Percentiles rank a stretch among this genome's conserved stretches.
Conservation (phyloP, 2,888 invertebrate species). For the Netelia inedita region DNA sequence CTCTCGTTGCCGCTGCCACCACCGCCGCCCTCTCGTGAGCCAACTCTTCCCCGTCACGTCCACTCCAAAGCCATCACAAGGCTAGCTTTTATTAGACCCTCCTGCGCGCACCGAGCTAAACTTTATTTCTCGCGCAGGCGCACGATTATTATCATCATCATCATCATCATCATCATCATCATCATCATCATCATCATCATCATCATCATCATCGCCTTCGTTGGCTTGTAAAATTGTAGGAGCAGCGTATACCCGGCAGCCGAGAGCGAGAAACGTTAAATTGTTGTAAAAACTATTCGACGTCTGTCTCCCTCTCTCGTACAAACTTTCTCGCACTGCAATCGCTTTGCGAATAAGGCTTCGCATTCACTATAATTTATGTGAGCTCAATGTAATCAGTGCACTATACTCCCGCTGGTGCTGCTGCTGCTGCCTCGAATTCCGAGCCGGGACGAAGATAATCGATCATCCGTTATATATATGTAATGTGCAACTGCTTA, state of each 20-base stretch:
- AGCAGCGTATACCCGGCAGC: constrained; percentile 14
- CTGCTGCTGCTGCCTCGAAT: constrained; percentile 46
- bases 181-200: constrained; percentile 45
- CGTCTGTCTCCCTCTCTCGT: constrained; percentile 35
- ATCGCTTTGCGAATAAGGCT: constrained; percentile 62
- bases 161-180: constrained; percentile 46
- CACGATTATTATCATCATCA: constrained; percentile 55
- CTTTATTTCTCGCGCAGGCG: constrained; percentile 54
- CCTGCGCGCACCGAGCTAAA: constrained; percentile 39
- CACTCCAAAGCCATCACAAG: constrained; percentile 67
- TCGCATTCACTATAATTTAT: constrained; percentile 68
- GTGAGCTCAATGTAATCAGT: constrained; percentile 66
- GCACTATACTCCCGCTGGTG: constrained; percentile 42
- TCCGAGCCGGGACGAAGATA: constrained; percentile 48
- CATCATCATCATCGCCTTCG: constrained; percentile 47
- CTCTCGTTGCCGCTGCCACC: constrained; percentile 23
- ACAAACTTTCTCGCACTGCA: constrained; percentile 27
- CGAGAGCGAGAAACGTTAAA: constrained; percentile 52
- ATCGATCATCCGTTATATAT: constrained; percentile 64
- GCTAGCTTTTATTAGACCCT: constrained; percentile 68
- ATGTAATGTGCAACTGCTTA: constrained; percentile 9
- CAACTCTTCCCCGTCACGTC: constrained; percentile 51
- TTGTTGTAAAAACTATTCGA: constrained; percentile 60
- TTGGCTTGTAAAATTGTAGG: constrained; percentile 54
- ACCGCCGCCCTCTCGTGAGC: constrained; percentile 20